These are phyloP conservation scores for Antheraea pernyi DNA, from an alignment of 1,140 invertebrate species.

Conservation along the genomic window DNA sequence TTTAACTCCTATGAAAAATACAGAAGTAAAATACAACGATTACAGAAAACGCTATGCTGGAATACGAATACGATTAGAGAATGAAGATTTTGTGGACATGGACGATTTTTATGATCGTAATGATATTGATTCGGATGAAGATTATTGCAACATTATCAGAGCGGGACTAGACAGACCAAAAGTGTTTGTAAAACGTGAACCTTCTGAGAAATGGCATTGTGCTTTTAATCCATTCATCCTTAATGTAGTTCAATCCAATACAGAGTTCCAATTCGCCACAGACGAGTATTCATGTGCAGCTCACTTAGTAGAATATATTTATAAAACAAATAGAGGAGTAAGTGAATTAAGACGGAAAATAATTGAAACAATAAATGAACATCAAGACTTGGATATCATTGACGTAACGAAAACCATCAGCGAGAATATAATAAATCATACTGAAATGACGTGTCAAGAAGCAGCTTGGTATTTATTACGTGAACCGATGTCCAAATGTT, in stretches of 20 bases:
- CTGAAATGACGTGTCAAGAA: slow-evolving; percentile 31
- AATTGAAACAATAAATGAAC: slow-evolving; percentile 48
- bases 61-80: slow-evolving; percentile 16
- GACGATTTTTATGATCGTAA: slow-evolving; percentile 12
- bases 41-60: neutral
- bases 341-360: slow-evolving; percentile 51
- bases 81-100: slow-evolving; percentile 14
- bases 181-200: slow-evolving; percentile 31
- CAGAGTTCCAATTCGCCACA: slow-evolving; percentile 57
- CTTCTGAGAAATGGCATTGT: slow-evolving; percentile 31
- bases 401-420: slow-evolving; percentile 39
- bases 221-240: slow-evolving; percentile 32
- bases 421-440: slow-evolving; percentile 19
- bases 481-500: slow-evolving; percentile 27
- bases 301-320: slow-evolving; percentile 44
- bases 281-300: slow-evolving; percentile 62
- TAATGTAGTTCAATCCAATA: slow-evolving; percentile 44
- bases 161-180: slow-evolving; percentile 29
- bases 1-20: slow-evolving; percentile 11
- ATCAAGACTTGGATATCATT: slow-evolving; percentile 52
- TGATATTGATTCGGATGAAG: slow-evolving; percentile 30
- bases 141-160: slow-evolving; percentile 29
- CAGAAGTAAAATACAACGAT: neutral
- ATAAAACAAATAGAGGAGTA: slow-evolving; percentile 56
- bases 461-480: slow-evolving; percentile 32